Evolutionary conservation across 2,113 vertebrate genomes (phyloP), one percentile per base, ranked within the genome.

Genomic region (Trichomycterus rosablanca): DNA sequence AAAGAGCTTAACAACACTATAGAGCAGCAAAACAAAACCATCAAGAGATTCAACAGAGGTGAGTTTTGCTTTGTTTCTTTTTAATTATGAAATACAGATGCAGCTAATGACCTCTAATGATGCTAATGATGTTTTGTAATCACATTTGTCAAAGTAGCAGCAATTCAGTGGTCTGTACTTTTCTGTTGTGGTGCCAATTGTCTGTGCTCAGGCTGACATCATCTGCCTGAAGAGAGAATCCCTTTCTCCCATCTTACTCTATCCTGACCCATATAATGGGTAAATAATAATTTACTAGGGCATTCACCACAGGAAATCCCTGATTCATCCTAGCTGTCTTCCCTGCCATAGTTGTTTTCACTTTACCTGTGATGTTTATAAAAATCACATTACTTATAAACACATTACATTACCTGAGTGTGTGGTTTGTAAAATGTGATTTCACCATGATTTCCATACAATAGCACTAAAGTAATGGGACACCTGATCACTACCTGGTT

Each of bases 21-120:
- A 0, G 76, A 86, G 9, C 75, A 82, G 26, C 88, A 89, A 53
- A 80, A 15, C 28, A 86, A 84, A 72, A 87, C 81, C 69, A 87
- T 89, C 74, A 89, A 89, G 81, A 83, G 84, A 24, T 88, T 89
- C 42, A 88, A 89, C 68, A 80, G 88, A 82, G 86, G 88, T 87
- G 62, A 75, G 83, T 42, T 1, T 1, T 32, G 24, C 12, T n/a
- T 7, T 40, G 15, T 5, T 48, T 7, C 11, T 9, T 11, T 5
- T 6, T 8, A 4, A 2, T 35, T 15, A 16, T 54, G n/a, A n/a
- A n/a, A n/a, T n/a, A n/a, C n/a, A n/a, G n/a, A n/a, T n/a, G 19
- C 28, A 37, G 7, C n/a, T n/a, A n/a, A n/a, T n/a, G n/a, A n/a
- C n/a, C n/a, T n/a, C n/a, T n/a, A n/a, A n/a, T n/a, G 5, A 9